phyloP scores from a whole-genome alignment of 2,888 invertebrate genomes.

The Neelides folsomi region DNA sequence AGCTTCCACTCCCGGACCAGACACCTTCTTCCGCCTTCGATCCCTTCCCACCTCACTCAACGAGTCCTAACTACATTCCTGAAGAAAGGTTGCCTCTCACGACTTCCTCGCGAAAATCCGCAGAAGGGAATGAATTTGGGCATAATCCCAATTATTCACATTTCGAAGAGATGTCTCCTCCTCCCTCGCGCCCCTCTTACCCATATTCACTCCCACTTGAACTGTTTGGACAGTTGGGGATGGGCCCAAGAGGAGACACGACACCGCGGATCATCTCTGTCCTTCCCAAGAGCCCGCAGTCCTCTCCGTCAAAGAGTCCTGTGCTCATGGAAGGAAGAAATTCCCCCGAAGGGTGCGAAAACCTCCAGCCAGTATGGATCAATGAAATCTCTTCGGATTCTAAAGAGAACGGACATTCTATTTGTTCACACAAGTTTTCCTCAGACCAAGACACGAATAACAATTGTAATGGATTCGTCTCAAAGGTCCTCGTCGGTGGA shows the following conservation, averaged over 20 bases:
- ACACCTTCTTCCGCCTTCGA: background rate
- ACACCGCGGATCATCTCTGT: conserved; percentile 31
- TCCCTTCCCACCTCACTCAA: conserved; percentile 1
- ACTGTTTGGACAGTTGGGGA: conserved; percentile 7
- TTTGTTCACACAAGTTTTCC: background rate
- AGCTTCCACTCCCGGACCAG: conserved; percentile 15
- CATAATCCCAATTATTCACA: background rate
- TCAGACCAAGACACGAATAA: conserved; percentile 8
- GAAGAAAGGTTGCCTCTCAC: background rate
- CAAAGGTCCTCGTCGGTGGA: background rate
- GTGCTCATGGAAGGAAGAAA: conserved; percentile 27
- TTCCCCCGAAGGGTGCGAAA: conserved; percentile 32
- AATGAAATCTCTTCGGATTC: conserved; percentile 20
- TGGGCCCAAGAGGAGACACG: conserved; percentile 20
- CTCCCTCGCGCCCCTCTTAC: too few species aligned
- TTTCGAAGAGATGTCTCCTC: too few species aligned
- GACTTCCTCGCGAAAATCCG: background rate
- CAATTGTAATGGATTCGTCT: conserved; percentile 4
- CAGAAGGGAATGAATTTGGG: background rate
- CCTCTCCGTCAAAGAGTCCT: conserved; percentile 28
- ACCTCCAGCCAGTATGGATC: conserved; percentile 13
- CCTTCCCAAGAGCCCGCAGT: conserved; percentile 24
- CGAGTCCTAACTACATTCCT: background rate
- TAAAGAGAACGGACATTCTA: conserved; percentile 10
- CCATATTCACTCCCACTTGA: conserved; percentile 9